Evolutionary conservation across 2,113 vertebrate genomes (phyloP).

Genomic region (Lipophrys pholis): DNA sequence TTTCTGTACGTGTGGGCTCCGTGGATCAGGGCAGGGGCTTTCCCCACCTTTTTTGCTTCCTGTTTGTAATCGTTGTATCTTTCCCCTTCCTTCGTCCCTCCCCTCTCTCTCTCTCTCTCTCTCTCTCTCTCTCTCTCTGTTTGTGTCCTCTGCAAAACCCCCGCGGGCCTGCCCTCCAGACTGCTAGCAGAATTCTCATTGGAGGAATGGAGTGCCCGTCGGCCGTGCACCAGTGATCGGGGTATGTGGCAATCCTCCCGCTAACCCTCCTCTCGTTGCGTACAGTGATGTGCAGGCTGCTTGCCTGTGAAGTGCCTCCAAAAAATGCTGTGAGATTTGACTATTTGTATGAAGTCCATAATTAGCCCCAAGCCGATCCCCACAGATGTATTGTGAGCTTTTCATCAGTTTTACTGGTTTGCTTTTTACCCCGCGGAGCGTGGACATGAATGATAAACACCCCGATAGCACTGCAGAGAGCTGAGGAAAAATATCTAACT

Average conservation of each 20-base stretch:
- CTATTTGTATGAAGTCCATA: conserved; percentile 30
- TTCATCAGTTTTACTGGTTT: conserved; percentile 40
- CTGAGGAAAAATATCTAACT: conserved; percentile 6
- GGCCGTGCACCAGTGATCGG: conserved; percentile 69
- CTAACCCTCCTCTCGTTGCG: conserved; percentile 22
- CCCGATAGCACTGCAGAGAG: background rate
- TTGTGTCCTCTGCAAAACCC: conserved; percentile 50
- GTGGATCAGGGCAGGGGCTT: conserved; percentile 70
- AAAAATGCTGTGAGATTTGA: conserved; percentile 26
- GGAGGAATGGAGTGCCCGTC: conserved; percentile 77
- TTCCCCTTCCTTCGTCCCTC: conserved; percentile 62
- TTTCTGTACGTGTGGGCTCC: conserved; percentile 78
- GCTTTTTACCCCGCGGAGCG: conserved; percentile 8
- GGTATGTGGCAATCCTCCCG: conserved; percentile 69
- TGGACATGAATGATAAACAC: conserved; percentile 7
- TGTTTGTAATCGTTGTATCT: conserved; percentile 82
- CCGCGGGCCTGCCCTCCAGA: conserved; percentile 53
- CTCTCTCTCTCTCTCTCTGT: conserved; percentile 33
- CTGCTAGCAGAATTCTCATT: conserved; percentile 72
- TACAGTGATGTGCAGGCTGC: conserved; percentile 18
- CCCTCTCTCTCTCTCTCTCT: background rate
- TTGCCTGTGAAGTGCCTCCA: conserved; percentile 32
- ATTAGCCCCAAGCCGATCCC: conserved; percentile 44
- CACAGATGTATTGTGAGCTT: conserved; percentile 36
- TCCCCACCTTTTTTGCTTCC: conserved; percentile 84